Conservation (phyloP, 2,888 invertebrate genomes). For the Eristalis pertinax region DNA sequence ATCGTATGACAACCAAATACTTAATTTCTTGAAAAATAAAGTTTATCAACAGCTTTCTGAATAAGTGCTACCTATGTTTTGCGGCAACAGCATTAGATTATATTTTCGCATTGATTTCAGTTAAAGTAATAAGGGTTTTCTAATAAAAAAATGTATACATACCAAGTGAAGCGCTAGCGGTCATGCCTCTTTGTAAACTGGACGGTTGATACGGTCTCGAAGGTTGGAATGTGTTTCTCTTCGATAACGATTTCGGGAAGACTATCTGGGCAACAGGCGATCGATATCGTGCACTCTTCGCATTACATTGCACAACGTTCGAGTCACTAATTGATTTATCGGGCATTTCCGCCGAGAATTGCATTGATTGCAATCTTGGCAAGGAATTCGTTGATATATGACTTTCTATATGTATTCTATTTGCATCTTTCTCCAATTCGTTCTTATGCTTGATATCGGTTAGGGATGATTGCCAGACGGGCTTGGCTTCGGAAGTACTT, state of each 20-base stretch:
- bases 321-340: slow-evolving; percentile 85
- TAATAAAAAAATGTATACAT: slow-evolving; percentile 7
- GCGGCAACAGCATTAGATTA: too few relatives aligned
- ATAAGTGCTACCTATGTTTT: too few relatives aligned
- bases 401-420: neutral
- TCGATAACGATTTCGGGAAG: neutral
- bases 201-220: slow-evolving; percentile 82
- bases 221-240: slow-evolving; percentile 78
- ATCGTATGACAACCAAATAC: too few relatives aligned
- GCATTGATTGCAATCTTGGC: slow-evolving; percentile 73
- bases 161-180: slow-evolving; percentile 41
- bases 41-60: too few relatives aligned
- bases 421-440: slow-evolving; percentile 46
- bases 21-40: too few relatives aligned
- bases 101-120: neutral
- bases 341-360: slow-evolving; percentile 11
- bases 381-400: slow-evolving; percentile 73
- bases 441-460: slow-evolving; percentile 73
- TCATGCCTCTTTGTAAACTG: neutral
- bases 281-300: slow-evolving; percentile 93
- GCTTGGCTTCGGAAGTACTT: slow-evolving; percentile 78
- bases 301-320: slow-evolving; percentile 83
- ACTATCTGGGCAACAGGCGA: slow-evolving; percentile 87
- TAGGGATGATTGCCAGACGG: slow-evolving; percentile 79
- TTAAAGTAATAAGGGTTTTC: neutral